Conservation (phyloP, 2,113 vertebrate genomes). For the Danio rerio region DNA sequence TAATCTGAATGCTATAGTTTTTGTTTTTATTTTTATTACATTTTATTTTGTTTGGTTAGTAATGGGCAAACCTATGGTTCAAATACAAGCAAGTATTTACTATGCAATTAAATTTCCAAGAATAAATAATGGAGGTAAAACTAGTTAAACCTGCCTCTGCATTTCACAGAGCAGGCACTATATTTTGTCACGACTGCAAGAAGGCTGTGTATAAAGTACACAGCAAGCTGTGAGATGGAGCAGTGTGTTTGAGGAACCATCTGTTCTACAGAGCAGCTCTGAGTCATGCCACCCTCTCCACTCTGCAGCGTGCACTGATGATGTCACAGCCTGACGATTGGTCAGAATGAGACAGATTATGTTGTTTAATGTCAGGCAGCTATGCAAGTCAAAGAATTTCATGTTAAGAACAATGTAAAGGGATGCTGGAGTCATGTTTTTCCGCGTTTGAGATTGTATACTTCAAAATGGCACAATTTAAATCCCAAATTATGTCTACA, state of each 20-base stretch:
- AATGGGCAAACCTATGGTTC: not conserved
- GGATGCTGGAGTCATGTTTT: not conserved
- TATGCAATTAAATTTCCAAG: not conserved
- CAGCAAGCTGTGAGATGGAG: constrained; percentile 16
- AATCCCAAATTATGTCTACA: not conserved
- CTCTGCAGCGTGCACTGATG: constrained; percentile 14
- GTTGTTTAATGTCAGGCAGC: constrained; percentile 14
- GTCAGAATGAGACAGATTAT: constrained; percentile 26
- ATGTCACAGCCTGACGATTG: constrained; percentile 26
- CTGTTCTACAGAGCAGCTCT: constrained; percentile 40
- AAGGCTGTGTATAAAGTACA: not conserved
- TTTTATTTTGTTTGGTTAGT: not conserved
- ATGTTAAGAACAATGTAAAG: not conserved
- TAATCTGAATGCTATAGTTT: too few relatives aligned
- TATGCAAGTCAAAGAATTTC: constrained; percentile 3
- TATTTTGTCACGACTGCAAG: constrained; percentile 24
- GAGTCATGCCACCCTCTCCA: constrained; percentile 34
- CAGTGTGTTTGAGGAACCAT: constrained; percentile 34
- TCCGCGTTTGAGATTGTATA: not conserved
- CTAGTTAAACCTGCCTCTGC: not conserved
- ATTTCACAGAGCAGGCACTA: not conserved
- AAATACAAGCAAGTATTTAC: not conserved
- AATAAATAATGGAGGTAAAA: not conserved
- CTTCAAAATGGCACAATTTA: not conserved
- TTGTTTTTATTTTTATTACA: not conserved